Conservation (phyloP, 2,888 invertebrate species). For the Cheilosia vulpina region DNA sequence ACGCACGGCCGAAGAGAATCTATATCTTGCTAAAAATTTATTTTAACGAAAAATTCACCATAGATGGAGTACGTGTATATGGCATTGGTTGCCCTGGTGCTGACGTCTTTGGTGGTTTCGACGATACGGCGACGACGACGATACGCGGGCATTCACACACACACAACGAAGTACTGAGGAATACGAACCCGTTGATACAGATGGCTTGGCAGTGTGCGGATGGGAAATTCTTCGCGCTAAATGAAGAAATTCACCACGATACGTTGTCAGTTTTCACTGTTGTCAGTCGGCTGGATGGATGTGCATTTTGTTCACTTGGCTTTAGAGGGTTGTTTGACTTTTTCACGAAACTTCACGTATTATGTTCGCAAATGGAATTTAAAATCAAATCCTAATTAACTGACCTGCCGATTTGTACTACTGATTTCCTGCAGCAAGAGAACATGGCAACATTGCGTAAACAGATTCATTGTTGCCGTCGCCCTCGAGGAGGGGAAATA, state of each 20-base stretch:
- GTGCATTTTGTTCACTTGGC: too few species aligned
- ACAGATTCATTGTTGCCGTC: constrained; percentile 29
- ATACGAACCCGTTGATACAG: not conserved
- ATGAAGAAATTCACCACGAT: constrained; percentile 64
- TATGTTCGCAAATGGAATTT: too few species aligned
- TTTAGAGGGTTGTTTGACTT: too few species aligned
- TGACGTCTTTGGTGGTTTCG: constrained; percentile 74
- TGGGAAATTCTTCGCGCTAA: constrained; percentile 47
- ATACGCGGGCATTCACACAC: constrained; percentile 24
- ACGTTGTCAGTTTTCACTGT: constrained; percentile 63
- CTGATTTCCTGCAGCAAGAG: not conserved
- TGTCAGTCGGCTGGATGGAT: not conserved
- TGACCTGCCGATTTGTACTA: too few species aligned
- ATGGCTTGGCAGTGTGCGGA: constrained; percentile 13
- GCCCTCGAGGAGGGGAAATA: constrained; percentile 61
- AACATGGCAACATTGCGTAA: constrained; percentile 56
- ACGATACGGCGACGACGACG: constrained; percentile 46
- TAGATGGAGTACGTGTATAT: constrained; percentile 75
- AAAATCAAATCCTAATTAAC: too few species aligned
- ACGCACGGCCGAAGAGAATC: constrained; percentile 80
- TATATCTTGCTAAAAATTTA: constrained; percentile 79
- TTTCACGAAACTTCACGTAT: too few species aligned
- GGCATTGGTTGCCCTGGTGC: constrained; percentile 74
- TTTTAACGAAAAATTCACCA: constrained; percentile 75
- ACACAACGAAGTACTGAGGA: constrained; percentile 27